Base-by-base conservation (phyloP, 2,113 vertebrate species). In the Corythoichthys haematopterus region DNA sequence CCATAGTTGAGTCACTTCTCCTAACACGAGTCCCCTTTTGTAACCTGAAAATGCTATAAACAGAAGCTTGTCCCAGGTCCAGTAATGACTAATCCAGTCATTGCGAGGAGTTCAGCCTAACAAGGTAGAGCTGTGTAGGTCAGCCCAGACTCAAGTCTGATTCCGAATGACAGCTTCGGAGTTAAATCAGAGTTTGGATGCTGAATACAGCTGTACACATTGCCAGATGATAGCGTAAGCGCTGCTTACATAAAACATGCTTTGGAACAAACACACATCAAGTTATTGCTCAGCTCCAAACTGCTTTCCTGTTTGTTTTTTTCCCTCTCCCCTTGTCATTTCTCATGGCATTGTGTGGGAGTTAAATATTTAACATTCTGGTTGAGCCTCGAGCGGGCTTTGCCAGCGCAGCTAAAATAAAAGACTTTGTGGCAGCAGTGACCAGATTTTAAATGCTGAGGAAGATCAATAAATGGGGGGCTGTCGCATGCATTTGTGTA, bases 381-480 rank as follows among this genome's bases (percentile, higher is more conserved):
- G 81, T 86, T 80, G 75, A 89, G 83, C 83, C 85, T 77, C 74
- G 81, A 91, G 85, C 84, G 70, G 65, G 63, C 90, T 89, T 87
- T 93, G 93, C 93, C 90, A 93, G 90, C 91, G 65, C 91, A 96
- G 92, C 92, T 94, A 93, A 95, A 96, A 95, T 86, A 89, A 95
- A 93, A 87, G 91, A 82, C 90, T 91, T 89, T 89, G 89, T 90
- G 89, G 92, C 91, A 93, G 90, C 90, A 93, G 93, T 91, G 90
- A 96, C 93, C 90, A 94, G 92, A 95, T 94, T 96, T 94, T 95
- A 94, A 96, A 97, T 92, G 93, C 93, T 94, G 90, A 91, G 90
- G 92, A 84, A 80, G 92, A 97, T 96, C 95, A 95, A 97, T 95
- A 91, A 87, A 87, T 85, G 89, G 85, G 85, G 81, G 86, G 85